Percentiles rank a stretch among this genome's conserved stretches.
Conservation (phyloP, 2,797 vertebrate species). For the Pseudochirops corinnae region DNA sequence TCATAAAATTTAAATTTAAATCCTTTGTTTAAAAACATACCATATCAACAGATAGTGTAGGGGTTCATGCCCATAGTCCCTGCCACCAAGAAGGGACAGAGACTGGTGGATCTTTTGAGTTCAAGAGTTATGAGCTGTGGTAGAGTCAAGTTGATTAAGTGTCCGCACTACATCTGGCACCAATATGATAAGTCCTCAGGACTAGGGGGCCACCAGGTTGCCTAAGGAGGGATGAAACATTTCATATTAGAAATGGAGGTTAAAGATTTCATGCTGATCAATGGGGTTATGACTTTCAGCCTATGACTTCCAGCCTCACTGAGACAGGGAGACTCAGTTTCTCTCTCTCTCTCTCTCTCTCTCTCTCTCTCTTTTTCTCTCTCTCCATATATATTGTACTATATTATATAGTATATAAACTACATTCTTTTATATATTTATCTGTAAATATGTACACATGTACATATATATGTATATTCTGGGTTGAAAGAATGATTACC, state of each 20-base stretch:
- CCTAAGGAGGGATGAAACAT: not conserved
- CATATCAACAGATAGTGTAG: not conserved
- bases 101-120: not conserved
- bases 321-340: not conserved
- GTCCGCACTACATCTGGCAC: not conserved
- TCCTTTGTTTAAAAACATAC: not conserved
- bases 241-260: not conserved
- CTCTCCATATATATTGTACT: not conserved
- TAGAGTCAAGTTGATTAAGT: not conserved
- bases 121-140: not conserved
- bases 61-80: not conserved
- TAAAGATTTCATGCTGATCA: not conserved
- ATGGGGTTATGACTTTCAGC: not conserved
- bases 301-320: not conserved
- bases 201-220: not conserved
- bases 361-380: no score
- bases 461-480: not conserved
- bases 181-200: not conserved
- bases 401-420: not conserved
- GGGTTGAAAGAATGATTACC: not conserved
- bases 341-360: no score
- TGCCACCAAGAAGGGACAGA: not conserved
- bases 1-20: no score
- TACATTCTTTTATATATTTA: no score
- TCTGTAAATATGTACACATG: no score